phyloP scores from a whole-genome alignment of 1,140 invertebrate species.

The Leptinotarsa undecemlineata region DNA sequence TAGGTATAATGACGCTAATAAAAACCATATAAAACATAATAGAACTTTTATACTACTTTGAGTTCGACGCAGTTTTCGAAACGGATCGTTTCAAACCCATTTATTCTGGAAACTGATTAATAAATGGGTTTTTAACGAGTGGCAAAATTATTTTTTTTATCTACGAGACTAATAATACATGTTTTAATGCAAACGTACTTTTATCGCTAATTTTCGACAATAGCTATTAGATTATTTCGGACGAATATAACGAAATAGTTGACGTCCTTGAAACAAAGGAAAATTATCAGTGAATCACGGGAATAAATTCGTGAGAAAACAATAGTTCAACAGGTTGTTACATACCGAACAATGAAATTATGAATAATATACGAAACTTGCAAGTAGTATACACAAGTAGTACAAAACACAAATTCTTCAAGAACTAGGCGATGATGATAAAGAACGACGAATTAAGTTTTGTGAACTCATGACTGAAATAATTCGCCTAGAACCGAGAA shows the following conservation, averaged over 20 bases:
- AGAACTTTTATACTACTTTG: not conserved
- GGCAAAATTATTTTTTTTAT: constrained; percentile 1
- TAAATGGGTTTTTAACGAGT: constrained; percentile 2
- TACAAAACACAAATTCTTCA: too few relatives aligned
- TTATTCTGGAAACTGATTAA: not conserved
- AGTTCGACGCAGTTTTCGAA: constrained; percentile 1
- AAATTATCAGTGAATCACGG: not conserved
- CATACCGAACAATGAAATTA: too few relatives aligned
- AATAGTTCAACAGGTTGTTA: too few relatives aligned
- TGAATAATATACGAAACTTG: too few relatives aligned
- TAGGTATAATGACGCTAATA: too few relatives aligned
- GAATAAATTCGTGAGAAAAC: too few relatives aligned
- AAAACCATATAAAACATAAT: too few relatives aligned
- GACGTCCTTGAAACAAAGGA: not conserved
- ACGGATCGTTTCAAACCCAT: not conserved
- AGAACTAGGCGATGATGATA: too few relatives aligned
- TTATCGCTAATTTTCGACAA: not conserved
- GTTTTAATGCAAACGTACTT: not conserved
- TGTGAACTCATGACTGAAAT: too few relatives aligned
- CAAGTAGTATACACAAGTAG: too few relatives aligned
- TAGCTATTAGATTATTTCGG: not conserved
- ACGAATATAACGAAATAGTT: not conserved
- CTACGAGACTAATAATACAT: not conserved
- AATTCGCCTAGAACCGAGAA: too few relatives aligned
- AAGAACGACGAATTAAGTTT: too few relatives aligned